Evolutionary conservation across 2,888 invertebrate species (phyloP).

Genomic region (Galerucella pusilla): DNA sequence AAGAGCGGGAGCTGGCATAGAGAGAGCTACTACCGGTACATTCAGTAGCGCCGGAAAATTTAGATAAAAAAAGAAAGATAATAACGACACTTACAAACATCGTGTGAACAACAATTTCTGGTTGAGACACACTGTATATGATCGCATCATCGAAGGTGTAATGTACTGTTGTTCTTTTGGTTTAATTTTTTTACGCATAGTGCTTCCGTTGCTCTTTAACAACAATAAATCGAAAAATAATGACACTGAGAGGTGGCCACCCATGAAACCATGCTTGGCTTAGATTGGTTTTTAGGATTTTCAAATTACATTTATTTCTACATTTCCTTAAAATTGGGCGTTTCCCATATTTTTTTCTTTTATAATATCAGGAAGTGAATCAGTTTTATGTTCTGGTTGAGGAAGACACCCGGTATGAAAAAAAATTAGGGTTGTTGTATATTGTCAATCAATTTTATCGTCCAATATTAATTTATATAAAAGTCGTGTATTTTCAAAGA

Average conservation of each 20-base stretch:
- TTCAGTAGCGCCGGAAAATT: constrained; percentile 22
- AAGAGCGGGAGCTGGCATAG: constrained; percentile 50
- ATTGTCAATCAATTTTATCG: no score
- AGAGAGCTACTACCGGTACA: constrained; percentile 9
- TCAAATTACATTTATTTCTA: background rate
- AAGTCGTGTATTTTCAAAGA: background rate
- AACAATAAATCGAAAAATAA: constrained; percentile 62
- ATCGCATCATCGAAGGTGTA: constrained; percentile 42
- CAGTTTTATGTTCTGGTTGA: background rate
- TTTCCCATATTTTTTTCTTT: background rate
- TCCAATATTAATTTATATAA: background rate
- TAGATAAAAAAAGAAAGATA: background rate
- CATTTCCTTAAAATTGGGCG: background rate
- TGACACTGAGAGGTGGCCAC: constrained; percentile 61
- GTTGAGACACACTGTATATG: background rate
- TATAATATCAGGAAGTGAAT: constrained; percentile 8
- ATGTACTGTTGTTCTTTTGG: constrained; percentile 53
- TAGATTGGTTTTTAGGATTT: constrained; percentile 6
- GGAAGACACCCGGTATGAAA: constrained; percentile 2
- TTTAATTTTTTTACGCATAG: constrained; percentile 54
- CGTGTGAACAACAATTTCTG: background rate
- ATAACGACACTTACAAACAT: background rate
- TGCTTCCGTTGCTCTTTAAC: constrained; percentile 58
- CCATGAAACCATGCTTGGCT: constrained; percentile 49
- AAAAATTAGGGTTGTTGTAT: background rate